Base-by-base conservation (phyloP, 2,797 vertebrate genomes). In the Anisognathus igniventris region DNA sequence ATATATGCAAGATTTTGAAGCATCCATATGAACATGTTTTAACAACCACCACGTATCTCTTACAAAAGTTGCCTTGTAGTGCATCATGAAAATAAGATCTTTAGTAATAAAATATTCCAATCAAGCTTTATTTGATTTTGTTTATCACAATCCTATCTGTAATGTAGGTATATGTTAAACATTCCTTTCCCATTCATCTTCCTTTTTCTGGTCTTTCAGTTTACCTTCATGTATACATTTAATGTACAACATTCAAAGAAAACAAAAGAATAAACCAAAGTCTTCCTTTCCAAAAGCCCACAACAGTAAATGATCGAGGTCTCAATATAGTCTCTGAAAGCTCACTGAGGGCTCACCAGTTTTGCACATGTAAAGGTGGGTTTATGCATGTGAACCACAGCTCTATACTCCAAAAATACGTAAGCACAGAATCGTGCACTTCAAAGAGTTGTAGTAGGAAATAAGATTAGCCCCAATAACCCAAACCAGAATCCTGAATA, bases 101-200 rank as follows among this genome's bases (percentile, higher is more conserved):
- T 93, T 53, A 90, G 86, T 92, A 95, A 96, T 95, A 94, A 88
- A 96, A 86, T 90, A 93, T 92, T 95, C 86, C 92, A 81, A 84
- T 92, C 80, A 88, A 76, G 88, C 88, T 83, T 96, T 92, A 93
- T 95, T 96, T 95, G 95, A 92, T 93, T 95, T 86, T 91, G 92
- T 96, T 93, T 96, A 94, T 90, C 67, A 35, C 14, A 66, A 95
- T 94, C 66, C 33, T 94, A 96, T 96, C 95, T 93, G 44, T 77
- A 88, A 83, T 62, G 67, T 75, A 81, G 68, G 82, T 92, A 86
- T 94, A 94, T 86, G 73, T 86, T 94, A 76, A 88, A 90, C 88
- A 71, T 16, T 93, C 39, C 72, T 90, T 86, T 92, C 91, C 85
- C 90, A 91, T 96, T 97, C 54, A 92, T 94, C 86, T 96, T 94